Conservation (phyloP, 2,888 invertebrate genomes). For the Aethes cnicana region DNA sequence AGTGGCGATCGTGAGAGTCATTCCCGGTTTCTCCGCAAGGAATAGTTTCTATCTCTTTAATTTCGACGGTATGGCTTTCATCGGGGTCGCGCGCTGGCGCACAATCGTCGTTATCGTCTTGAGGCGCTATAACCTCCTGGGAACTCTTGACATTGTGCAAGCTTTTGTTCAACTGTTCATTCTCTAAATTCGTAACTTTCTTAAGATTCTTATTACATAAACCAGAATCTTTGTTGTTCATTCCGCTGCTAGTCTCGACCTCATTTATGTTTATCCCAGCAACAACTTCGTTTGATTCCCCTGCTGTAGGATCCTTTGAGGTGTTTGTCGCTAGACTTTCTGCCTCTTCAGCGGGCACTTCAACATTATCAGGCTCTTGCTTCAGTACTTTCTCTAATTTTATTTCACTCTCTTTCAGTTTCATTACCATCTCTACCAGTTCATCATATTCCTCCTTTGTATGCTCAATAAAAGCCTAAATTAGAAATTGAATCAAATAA, state of each 20-base stretch:
- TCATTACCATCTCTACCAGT: constrained; percentile 85
- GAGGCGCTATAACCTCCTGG: constrained; percentile 46
- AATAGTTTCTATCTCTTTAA: constrained; percentile 50
- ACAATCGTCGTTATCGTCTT: constrained; percentile 37
- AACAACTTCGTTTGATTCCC: constrained; percentile 34
- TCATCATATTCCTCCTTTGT: constrained; percentile 83
- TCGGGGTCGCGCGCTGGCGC: constrained; percentile 33
- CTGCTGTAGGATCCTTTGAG: constrained; percentile 35
- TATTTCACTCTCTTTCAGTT: constrained; percentile 86
- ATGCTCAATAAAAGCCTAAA: constrained; percentile 78
- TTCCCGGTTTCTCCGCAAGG: constrained; percentile 41
- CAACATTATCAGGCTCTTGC: constrained; percentile 63
- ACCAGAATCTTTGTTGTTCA: constrained; percentile 49
- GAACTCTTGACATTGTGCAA: constrained; percentile 51
- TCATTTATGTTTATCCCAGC: constrained; percentile 38
- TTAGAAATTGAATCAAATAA: constrained; percentile 57
- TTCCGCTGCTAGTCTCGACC: constrained; percentile 48
- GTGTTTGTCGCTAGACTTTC: constrained; percentile 36
- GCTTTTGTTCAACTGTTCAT: constrained; percentile 72
- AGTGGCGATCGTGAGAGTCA: constrained; percentile 55
- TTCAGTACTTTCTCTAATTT: constrained; percentile 83
- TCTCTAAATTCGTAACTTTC: constrained; percentile 74
- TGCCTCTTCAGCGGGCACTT: constrained; percentile 57
- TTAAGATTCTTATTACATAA: constrained; percentile 58
- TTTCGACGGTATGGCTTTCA: constrained; percentile 38